Conservation (phyloP, 2,113 vertebrate genomes). For the Psilopsiagon aymara region DNA sequence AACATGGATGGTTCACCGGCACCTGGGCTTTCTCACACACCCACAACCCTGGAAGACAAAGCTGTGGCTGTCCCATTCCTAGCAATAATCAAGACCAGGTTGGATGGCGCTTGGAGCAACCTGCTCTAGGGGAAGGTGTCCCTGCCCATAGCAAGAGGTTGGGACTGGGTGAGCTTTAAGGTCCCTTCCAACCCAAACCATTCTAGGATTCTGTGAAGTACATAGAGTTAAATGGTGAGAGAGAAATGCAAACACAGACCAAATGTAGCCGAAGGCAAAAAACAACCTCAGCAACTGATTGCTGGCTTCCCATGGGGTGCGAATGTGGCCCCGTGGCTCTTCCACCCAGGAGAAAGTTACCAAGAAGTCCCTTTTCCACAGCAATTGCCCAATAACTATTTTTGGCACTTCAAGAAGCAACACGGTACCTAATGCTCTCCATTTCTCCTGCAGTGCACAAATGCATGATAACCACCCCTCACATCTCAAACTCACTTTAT, state of each 20-base stretch:
- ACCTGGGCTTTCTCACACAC: accelerated
- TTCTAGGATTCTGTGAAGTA: not conserved
- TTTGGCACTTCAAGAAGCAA: accelerated
- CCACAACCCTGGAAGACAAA: not conserved
- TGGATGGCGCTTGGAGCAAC: not conserved
- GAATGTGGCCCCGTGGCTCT: not conserved
- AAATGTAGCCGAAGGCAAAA: accelerated
- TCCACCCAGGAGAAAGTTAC: not conserved
- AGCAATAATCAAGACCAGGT: not conserved
- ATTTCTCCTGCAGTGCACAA: not conserved
- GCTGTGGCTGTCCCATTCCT: not conserved
- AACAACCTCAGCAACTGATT: not conserved
- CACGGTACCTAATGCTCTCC: not conserved
- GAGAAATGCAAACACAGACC: not conserved
- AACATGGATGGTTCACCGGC: not conserved
- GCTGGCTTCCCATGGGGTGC: not conserved
- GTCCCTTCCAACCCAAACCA: not conserved
- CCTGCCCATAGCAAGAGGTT: accelerated
- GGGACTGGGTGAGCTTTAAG: too few species aligned
- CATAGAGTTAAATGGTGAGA: accelerated
- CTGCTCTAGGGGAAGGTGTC: not conserved
- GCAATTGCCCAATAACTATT: not conserved
- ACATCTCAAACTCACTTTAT: not conserved
- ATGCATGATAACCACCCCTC: not conserved
- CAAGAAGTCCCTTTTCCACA: not conserved